Base-by-base conservation (phyloP, 2,888 invertebrate genomes). In the Thecocarcelia acutangulata region DNA sequence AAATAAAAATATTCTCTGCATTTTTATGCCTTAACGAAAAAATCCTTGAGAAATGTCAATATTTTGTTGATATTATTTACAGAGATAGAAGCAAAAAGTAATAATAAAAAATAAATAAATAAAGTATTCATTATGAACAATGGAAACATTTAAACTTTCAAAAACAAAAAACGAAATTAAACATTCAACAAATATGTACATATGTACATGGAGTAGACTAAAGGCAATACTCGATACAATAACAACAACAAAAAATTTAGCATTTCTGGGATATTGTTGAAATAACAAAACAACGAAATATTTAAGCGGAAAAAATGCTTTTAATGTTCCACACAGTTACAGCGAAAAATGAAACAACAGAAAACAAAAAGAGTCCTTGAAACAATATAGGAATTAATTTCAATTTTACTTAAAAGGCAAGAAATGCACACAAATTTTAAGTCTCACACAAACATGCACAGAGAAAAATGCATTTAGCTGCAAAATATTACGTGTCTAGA, bases 341-440 rank as follows among this genome's bases (percentile, higher is more conserved):
- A 66, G 17, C 15, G 17, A 59, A 54, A 63, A 56, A 56, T 28
- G 37, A 11, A 44, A 13, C 50, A 59, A 13, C 28, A 66, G 17
- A 19, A 54, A 44, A 63, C 15, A 40, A 28, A 8, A 61, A 50
- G 52, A 83, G 83, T 83, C 83, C 83, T 83, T 83, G 83, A 83
- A 83, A 76, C 73, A 74, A 59, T 61, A 73, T 69, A 59, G 63
- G 83, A 83, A 77, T 76, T 80, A 69, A 76, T 76, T 83, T 83
- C 56, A 76, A 69, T 80, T 83, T 63, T 59, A 50, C 76, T 79
- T 68, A 79, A 79, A 79, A 83, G 74, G 75, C 75, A 75, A 70
- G 58, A 72, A 75, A 79, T 72, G 66, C 66, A 69, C 56, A 56
- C 28, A 56, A 69, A 44, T 6, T 11, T 52, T 6, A 42, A 73